Evolutionary conservation across 2,888 invertebrate species (phyloP).

Genomic region (Lasioglossum calceatum): DNA sequence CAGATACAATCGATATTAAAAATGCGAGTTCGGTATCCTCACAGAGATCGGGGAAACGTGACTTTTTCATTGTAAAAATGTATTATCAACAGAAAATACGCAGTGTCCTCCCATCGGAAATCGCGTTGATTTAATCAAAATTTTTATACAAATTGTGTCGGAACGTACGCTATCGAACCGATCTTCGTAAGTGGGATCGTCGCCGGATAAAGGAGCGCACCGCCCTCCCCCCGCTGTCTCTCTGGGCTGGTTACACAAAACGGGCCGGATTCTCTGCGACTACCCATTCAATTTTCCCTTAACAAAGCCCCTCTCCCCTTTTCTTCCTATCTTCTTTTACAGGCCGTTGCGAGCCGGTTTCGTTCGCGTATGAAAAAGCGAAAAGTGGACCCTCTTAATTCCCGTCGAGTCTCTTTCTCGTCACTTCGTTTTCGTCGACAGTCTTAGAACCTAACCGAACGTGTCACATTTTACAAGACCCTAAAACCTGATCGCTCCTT

Average conservation of each 20-base stretch:
- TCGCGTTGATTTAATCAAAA: neutral
- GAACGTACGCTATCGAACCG: constrained; percentile 47
- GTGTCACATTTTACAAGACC: neutral
- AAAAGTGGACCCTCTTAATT: constrained; percentile 39
- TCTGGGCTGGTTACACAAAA: constrained; percentile 17
- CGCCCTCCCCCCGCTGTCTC: neutral
- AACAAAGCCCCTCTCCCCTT: constrained; percentile 48
- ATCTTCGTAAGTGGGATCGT: constrained; percentile 41
- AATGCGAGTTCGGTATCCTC: neutral
- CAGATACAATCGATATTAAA: neutral
- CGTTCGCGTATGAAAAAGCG: constrained; percentile 43
- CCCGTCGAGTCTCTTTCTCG: constrained; percentile 3
- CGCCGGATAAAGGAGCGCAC: constrained; percentile 26
- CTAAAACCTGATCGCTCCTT: neutral
- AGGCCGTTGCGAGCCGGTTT: constrained; percentile 18
- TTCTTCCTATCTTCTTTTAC: constrained; percentile 43
- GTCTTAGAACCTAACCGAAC: neutral
- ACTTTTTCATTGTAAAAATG: neutral
- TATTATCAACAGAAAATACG: neutral
- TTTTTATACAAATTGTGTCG: neutral
- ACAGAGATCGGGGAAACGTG: neutral
- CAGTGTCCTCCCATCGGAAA: neutral
- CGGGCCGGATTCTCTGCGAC: constrained; percentile 24
- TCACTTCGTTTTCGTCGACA: neutral
- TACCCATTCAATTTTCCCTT: constrained; percentile 57